Base-by-base conservation (phyloP, 2,888 invertebrate genomes). In the Carpatolechia fugitivella region DNA sequence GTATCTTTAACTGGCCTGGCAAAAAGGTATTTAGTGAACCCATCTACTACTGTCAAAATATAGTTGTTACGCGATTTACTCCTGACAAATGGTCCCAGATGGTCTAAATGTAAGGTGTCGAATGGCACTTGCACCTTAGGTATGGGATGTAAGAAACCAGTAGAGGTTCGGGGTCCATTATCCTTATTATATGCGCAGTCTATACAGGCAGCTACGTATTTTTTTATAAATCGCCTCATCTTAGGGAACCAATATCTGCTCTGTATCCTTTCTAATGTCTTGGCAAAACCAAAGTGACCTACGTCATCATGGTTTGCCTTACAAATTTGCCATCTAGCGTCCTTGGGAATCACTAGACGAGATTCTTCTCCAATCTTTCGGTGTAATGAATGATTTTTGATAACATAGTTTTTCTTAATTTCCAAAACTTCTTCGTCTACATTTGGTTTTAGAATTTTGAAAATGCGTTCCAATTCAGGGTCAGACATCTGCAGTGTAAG, bases 201-300 rank as follows among this genome's bases (percentile, higher is more conserved):
- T 1, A 85, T 61, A 58, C 82, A 85, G 6, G 76, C 68, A 0
- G 46, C 57, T 5, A 84, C 76, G 58, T 86, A 82, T 52, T 76
- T 69, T 47, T 72, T 69, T 0, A 82, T 72, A 49, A 77, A 80
- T 1, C 61, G 53, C 30, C 65, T 61, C 75, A 84, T 74, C 6
- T 70, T 64, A 0, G 74, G 72, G 49, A 85, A 85, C 79, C 80
- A 85, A 61, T 79, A 87, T 16, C 66, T 59, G 44, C 69, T 55
- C 29, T 20, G 41, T 18, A 41, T 13, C 14, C 14, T 41, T 3
- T 41, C 41, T 7, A 18, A 41, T 10, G 41, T 41, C 41, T 41
- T 41, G 10, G 14, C 41, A 20, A n/a, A 41, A 11, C 13, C 11
- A 20, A 41, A 41, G 14, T 41, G 41, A 16, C 41, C 41, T 5